These are phyloP conservation scores for Gymnocheta viridis DNA, from an alignment of 2,888 invertebrate species.

Conservation along the genomic window DNA sequence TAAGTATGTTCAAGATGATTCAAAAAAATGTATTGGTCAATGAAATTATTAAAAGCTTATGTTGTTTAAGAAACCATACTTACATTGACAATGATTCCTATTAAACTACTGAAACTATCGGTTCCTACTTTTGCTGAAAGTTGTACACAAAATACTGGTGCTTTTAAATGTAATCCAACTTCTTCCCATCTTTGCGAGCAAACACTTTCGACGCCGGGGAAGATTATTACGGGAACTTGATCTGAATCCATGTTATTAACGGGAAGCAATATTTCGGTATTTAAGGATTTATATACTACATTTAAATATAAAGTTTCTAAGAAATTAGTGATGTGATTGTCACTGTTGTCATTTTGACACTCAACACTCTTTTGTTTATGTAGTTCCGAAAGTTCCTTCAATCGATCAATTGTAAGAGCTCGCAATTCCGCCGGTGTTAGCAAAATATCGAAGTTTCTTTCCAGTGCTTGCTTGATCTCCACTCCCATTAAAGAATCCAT, in stretches of 20 bases:
- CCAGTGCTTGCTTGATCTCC: slow-evolving; percentile 96
- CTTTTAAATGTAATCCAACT: slow-evolving; percentile 23
- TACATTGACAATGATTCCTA: slow-evolving; percentile 29
- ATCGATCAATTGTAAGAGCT: slow-evolving; percentile 86
- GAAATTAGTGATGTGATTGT: neutral
- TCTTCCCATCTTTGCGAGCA: slow-evolving; percentile 32
- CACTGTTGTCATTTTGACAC: neutral
- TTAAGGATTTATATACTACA: neutral
- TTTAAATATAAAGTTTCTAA: slow-evolving; percentile 33
- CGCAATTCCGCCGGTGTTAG: slow-evolving; percentile 93
- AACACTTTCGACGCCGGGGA: slow-evolving; percentile 57
- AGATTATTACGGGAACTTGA: slow-evolving; percentile 44
- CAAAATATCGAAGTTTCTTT: slow-evolving; percentile 93
- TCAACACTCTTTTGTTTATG: slow-evolving; percentile 18
- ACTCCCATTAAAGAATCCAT: slow-evolving; percentile 99
- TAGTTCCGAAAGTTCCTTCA: slow-evolving; percentile 75
- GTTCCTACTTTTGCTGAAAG: neutral
- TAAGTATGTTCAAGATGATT: too few relatives aligned
- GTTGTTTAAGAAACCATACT: neutral
- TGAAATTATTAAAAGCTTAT: neutral
- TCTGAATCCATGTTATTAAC: slow-evolving; percentile 38
- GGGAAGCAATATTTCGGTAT: neutral
- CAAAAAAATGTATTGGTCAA: neutral
- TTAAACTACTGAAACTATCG: neutral
- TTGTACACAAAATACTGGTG: slow-evolving; percentile 49